phyloP scores from a whole-genome alignment of 2,888 invertebrate species.

The Napeogenes inachia region DNA sequence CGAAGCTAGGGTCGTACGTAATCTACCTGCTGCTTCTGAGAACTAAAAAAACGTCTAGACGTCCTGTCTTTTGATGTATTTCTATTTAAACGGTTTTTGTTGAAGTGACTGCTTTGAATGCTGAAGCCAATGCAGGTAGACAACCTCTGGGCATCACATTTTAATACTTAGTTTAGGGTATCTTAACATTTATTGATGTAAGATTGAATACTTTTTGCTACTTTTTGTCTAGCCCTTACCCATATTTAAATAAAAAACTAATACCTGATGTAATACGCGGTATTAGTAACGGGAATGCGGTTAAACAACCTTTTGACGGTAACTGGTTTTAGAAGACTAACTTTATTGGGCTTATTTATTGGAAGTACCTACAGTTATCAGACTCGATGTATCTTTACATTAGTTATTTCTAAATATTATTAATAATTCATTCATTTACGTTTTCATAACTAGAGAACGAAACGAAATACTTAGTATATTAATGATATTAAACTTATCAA shows the following conservation, averaged over 20 bases:
- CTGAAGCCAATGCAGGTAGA: slow-evolving; percentile 71
- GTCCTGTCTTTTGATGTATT: slow-evolving; percentile 69
- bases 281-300: slow-evolving; percentile 29
- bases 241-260: slow-evolving; percentile 25
- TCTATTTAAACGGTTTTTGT: slow-evolving; percentile 68
- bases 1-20: slow-evolving; percentile 21
- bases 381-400: slow-evolving; percentile 26
- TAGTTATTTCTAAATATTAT: neutral
- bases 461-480: too few relatives aligned
- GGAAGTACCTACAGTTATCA: neutral
- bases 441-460: too few relatives aligned
- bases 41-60: slow-evolving; percentile 70
- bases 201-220: slow-evolving; percentile 19
- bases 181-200: slow-evolving; percentile 44
- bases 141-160: slow-evolving; percentile 36
- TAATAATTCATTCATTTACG: too few relatives aligned
- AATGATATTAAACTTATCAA: too few relatives aligned
- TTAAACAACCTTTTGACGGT: slow-evolving; percentile 26
- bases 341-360: slow-evolving; percentile 22
- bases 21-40: slow-evolving; percentile 67
- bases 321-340: slow-evolving; percentile 27
- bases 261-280: slow-evolving; percentile 27
- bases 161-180: slow-evolving; percentile 52
- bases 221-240: slow-evolving; percentile 34
- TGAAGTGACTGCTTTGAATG: slow-evolving; percentile 56